Evolutionary conservation across 2,888 invertebrate species (phyloP).

Genomic region (Eupithecia inturbata): DNA sequence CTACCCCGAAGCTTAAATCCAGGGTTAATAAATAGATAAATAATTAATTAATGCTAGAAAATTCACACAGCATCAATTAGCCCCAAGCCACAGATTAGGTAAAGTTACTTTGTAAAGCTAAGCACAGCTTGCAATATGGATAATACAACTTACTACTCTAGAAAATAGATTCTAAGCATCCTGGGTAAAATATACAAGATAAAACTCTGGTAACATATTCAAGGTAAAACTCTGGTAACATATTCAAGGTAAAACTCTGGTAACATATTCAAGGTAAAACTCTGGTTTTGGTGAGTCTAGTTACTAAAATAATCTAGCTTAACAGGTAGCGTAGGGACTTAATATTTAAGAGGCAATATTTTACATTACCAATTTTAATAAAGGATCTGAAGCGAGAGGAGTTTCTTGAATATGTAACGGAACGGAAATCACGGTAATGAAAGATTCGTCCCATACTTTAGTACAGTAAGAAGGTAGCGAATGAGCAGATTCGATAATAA

Average conservation of each 20-base stretch:
- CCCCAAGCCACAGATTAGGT: too few relatives aligned
- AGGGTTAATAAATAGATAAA: neutral
- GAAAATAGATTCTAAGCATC: too few relatives aligned
- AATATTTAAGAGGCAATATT: constrained; percentile 1
- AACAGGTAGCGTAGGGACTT: neutral
- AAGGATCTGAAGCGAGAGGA: constrained; percentile 18
- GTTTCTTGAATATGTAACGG: constrained; percentile 34
- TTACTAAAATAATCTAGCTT: neutral
- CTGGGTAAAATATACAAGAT: too few relatives aligned
- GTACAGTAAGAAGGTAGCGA: neutral
- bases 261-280: neutral
- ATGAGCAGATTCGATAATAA: neutral
- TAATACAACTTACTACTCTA: too few relatives aligned
- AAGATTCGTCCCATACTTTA: constrained; percentile 32
- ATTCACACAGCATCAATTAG: too few relatives aligned
- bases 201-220: too few relatives aligned
- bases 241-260: neutral
- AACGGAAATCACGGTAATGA: constrained; percentile 50
- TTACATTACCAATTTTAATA: neutral
- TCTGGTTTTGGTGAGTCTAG: neutral
- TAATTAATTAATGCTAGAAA: too few relatives aligned
- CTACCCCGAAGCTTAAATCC: neutral
- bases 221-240: too few relatives aligned
- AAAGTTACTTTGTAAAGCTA: too few relatives aligned
- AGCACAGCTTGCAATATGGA: too few relatives aligned